Evolutionary conservation across 2,797 vertebrate species (phyloP).

Genomic region (Tympanoctomys barrerae): DNA sequence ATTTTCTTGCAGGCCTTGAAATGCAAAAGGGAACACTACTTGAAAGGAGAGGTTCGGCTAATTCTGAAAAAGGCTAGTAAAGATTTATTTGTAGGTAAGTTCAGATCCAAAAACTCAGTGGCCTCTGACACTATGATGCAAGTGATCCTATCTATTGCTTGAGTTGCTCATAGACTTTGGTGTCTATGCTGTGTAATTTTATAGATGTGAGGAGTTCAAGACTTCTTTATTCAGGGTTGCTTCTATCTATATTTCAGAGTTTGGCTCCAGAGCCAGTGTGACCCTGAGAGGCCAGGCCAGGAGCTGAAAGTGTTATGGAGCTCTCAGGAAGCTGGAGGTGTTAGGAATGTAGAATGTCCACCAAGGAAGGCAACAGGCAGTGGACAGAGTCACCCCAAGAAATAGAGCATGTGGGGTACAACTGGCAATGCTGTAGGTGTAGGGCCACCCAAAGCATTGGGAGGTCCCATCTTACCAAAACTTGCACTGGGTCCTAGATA

Average conservation of each 20-base stretch:
- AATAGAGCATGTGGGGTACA: not conserved
- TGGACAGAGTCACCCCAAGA: not conserved
- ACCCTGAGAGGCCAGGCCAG: not conserved
- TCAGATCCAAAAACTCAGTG: not conserved
- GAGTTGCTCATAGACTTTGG: not conserved
- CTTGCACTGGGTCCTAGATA: not conserved
- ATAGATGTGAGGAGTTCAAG: not conserved
- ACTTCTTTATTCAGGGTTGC: not conserved
- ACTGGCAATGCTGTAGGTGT: not conserved
- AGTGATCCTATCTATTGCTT: not conserved
- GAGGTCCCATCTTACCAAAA: not conserved
- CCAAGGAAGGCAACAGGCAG: not conserved
- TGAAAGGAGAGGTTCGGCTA: not conserved
- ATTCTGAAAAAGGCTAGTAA: not conserved
- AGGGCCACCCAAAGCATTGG: not conserved
- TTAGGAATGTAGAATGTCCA: not conserved
- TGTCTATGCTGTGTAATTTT: not conserved
- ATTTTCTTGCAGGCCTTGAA: not conserved
- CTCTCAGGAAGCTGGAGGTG: not conserved
- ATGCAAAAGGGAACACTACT: not conserved
- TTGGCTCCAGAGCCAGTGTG: not conserved
- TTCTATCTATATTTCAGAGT: not conserved
- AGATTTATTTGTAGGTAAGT: not conserved
- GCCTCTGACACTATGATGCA: not conserved
- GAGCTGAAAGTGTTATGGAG: not conserved